Conservation (phyloP, 2,888 invertebrate genomes). For the Chaitophorus viminalis region DNA sequence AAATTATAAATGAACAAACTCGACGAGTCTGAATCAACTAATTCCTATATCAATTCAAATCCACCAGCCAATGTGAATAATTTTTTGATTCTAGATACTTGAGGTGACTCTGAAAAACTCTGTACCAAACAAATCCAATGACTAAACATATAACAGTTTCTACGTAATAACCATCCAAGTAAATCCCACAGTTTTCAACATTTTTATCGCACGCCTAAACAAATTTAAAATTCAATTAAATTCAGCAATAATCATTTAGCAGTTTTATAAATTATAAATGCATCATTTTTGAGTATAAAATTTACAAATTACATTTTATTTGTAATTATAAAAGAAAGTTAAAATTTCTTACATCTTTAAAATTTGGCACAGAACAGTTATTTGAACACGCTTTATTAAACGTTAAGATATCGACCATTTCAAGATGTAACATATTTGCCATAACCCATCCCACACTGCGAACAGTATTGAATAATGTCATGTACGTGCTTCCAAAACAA, state of each 20-base stretch:
- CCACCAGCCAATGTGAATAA: constrained; percentile 68
- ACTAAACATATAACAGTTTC: constrained; percentile 81
- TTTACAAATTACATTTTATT: too few relatives aligned
- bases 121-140: constrained; percentile 85
- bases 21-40: too few relatives aligned
- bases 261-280: too few relatives aligned
- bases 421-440: constrained; percentile 91
- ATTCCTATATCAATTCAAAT: background rate
- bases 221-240: background rate
- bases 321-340: too few relatives aligned
- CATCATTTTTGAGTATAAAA: too few relatives aligned
- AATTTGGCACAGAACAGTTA: constrained; percentile 70
- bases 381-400: constrained; percentile 77
- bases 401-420: constrained; percentile 90
- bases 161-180: constrained; percentile 89
- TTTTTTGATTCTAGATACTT: constrained; percentile 10
- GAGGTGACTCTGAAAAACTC: constrained; percentile 63
- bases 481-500: too few relatives aligned
- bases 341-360: too few relatives aligned
- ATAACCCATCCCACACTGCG: constrained; percentile 97
- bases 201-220: constrained; percentile 10
- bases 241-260: background rate
- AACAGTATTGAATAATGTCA: too few relatives aligned
- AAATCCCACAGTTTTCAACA: constrained; percentile 71
- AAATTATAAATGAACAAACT: too few relatives aligned